phyloP scores from a whole-genome alignment of 2,797 vertebrate species.

The Rhadinocentrus ornatus region DNA sequence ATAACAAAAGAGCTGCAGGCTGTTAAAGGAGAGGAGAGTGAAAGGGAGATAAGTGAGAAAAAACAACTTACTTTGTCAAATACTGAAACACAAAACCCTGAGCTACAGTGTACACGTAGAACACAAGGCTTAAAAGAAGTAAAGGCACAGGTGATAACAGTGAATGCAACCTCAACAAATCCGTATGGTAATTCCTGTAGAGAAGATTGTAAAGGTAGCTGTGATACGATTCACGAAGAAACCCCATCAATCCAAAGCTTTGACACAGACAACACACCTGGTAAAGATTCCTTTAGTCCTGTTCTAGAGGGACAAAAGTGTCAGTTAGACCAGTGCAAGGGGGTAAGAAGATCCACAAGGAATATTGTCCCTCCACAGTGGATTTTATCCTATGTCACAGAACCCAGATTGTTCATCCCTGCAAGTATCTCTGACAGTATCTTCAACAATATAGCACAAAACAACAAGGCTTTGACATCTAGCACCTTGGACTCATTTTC shows the following conservation, averaged over 20 bases:
- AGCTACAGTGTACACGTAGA: slow-evolving; percentile 58
- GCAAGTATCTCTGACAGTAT: slow-evolving; percentile 82
- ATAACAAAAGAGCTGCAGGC: slow-evolving; percentile 34
- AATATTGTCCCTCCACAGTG: slow-evolving; percentile 90
- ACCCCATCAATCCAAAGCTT: slow-evolving; percentile 11
- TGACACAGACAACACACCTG: slow-evolving; percentile 17
- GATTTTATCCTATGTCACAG: slow-evolving; percentile 91
- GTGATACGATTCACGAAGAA: slow-evolving; percentile 25
- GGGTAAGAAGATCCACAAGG: slow-evolving; percentile 83
- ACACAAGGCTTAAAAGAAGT: slow-evolving; percentile 11
- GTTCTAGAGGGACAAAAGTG: slow-evolving; percentile 27
- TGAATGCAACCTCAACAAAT: slow-evolving; percentile 7
- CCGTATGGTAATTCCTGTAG: slow-evolving; percentile 4
- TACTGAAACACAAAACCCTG: slow-evolving; percentile 57
- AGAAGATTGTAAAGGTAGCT: slow-evolving; percentile 9
- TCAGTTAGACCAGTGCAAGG: slow-evolving; percentile 63
- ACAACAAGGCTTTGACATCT: slow-evolving; percentile 63
- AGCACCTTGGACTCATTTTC: slow-evolving; percentile 14
- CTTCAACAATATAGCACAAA: slow-evolving; percentile 73
- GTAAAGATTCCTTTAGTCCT: slow-evolving; percentile 11
- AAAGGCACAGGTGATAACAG: slow-evolving; percentile 10
- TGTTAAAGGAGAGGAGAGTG: slow-evolving; percentile 55
- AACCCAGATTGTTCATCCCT: slow-evolving; percentile 82
- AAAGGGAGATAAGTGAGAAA: slow-evolving; percentile 41
- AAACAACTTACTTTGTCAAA: slow-evolving; percentile 26